Conservation (phyloP, 1,140 invertebrate genomes). For the Hycleus cichorii region DNA sequence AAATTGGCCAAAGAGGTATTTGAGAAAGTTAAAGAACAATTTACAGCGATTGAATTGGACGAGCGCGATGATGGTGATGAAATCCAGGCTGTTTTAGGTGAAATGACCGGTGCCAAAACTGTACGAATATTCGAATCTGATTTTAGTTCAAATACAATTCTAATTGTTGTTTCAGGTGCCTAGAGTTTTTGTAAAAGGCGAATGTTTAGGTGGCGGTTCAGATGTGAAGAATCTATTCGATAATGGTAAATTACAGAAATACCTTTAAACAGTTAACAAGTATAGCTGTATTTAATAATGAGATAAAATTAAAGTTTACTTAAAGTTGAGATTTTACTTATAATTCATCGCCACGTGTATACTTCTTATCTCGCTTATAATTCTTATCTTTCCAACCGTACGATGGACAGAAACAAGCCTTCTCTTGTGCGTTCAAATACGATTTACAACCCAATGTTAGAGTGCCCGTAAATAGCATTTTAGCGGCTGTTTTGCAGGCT, state of each 20-base stretch:
- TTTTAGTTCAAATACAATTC: neutral
- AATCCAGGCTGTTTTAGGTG: conserved; percentile 70
- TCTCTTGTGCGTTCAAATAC: conserved; percentile 69
- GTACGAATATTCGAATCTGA: neutral
- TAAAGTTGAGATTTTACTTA: neutral
- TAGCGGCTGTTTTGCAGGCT: conserved; percentile 75
- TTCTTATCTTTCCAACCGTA: conserved; percentile 41
- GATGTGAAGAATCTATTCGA: conserved; percentile 72
- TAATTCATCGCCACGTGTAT: conserved; percentile 40
- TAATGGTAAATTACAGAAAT: conserved; percentile 50
- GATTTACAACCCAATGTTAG: conserved; percentile 75
- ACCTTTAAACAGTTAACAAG: neutral
- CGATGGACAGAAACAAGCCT: conserved; percentile 65
- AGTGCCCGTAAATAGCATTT: conserved; percentile 74
- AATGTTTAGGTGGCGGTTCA: conserved; percentile 84
- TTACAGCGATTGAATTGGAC: conserved; percentile 76
- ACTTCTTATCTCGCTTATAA: conserved; percentile 39
- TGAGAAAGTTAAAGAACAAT: conserved; percentile 59
- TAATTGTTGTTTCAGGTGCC: conserved; percentile 54
- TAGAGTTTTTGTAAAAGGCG: conserved; percentile 83
- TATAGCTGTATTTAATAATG: too few species aligned
- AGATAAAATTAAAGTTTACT: too few species aligned
- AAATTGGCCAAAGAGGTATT: conserved; percentile 70
- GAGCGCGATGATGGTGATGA: conserved; percentile 63
- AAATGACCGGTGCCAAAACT: conserved; percentile 77